Evolutionary conservation across 30 jellyfish, hydroid and myxozoan genomes (phyloP), one percentile per base, ranked within the genome.

Genomic region (Hydra vulgaris): DNA sequence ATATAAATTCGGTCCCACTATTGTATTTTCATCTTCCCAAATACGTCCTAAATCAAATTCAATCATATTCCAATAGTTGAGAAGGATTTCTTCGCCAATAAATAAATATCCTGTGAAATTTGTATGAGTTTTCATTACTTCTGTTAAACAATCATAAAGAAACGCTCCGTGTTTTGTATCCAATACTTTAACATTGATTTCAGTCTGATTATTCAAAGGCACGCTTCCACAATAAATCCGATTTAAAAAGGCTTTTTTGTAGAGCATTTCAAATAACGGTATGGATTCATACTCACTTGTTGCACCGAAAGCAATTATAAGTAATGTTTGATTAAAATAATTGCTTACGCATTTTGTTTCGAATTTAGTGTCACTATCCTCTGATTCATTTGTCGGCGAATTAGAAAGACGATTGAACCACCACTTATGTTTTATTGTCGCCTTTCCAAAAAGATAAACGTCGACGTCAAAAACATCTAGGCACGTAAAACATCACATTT

Each of bases 101-200:
- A 91, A 91, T 17, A 91, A 78, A 72, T 91, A 91, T 7, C 98
- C 98, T 54, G 79, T 70, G 53, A 67, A 91, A 74, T 83, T 79
- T 15, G 92, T 78, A 73, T 86, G 75, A 12, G 74, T 86, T 27
- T 21, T 68, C 26, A 91, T 84, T 17, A 81, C 96, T 8, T 80
- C 81, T 67, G 89, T 71, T 24, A 91, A 74, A 76, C 98, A 91
- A 81, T 91, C 98, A 80, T 91, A 91, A 21, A 84, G 95, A 77
- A 86, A 91, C 18, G 98, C 98, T 20, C 98, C 98, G 71, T 83
- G 70, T 16, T 89, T 82, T 1, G 97, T 90, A 67, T 90, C 84
- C 8, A 90, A 92, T 54, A 82, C 86, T n/a, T 72, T 79, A 23
- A 83, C 66, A 0, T 52, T 70, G 16, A 77, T 71, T 25, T 73